Base-by-base conservation (phyloP, 2,797 vertebrate genomes). In the Acanthis flammea region DNA sequence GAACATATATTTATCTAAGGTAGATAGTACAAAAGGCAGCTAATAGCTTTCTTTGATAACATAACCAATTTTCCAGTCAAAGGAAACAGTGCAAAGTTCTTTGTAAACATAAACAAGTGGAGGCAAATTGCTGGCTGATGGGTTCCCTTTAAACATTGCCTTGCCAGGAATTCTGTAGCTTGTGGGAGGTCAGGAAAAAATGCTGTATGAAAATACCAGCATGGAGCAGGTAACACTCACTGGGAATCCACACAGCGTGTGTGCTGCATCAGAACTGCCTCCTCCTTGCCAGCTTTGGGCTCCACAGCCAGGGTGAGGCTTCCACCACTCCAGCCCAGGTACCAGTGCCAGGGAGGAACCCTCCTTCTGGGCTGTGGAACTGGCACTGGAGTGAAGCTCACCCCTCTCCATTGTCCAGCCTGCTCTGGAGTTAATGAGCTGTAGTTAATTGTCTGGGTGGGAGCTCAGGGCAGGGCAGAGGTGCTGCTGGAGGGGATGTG, bases 51-150 rank as follows among this genome's bases (percentile, higher is more conserved):
- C 92, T 83, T 88, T 86, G 93, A 90, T 94, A 92, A 88, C 90
- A 86, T 55, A 94, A 86, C 86, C 79, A 71, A 67, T 93, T 94
- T 94, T 72, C 76, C 37, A 95, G 76, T 86, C 82, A 95, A 80
- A 90, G 68, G n/a, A 83, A 91, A 72, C 77, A 65, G 74, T 41
- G 54, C 55, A 58, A 88, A 88, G 81, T 42, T 86, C 82, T 94
- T 95, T 83, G 79, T 86, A 83, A 94, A 86, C 58, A 72, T 62
- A 94, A 94, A 88, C 73, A 92, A 92, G 80, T 62, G 54, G 44
- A 88, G 73, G 76, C 55, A 90, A 67, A 80, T 91, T 91, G 82
- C 82, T 75, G 70, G 50, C 85, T 91, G 85, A 65, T 50, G 71
- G 63, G 22, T 48, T 84, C 63, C 23, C 63, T 91, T 55, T 39